Conservation (phyloP, 2,797 vertebrate species). For the Rhabdomys pumilio region DNA sequence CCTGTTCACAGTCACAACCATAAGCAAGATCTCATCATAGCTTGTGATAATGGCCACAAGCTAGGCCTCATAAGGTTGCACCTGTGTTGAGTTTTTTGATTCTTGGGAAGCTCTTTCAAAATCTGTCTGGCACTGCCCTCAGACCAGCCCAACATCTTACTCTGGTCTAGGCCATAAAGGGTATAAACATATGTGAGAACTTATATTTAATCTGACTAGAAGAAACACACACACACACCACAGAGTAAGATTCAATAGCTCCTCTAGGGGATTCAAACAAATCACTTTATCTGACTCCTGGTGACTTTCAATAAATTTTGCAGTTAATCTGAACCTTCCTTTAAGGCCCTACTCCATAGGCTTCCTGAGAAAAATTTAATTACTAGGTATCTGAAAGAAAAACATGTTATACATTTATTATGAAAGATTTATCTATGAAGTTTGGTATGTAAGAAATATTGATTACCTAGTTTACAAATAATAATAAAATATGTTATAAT, state of each 20-base stretch:
- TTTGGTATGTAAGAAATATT: background rate
- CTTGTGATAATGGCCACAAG: background rate
- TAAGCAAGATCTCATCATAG: background rate
- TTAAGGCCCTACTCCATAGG: background rate
- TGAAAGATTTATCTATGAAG: background rate
- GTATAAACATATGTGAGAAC: background rate
- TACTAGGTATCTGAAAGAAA: constrained; percentile 7
- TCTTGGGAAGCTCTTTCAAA: background rate
- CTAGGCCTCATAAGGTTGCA: background rate
- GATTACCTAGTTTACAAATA: background rate
- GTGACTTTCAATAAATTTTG: background rate
- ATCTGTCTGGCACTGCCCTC: background rate
- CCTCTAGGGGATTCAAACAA: background rate
- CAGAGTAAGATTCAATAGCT: background rate
- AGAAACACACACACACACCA: background rate
- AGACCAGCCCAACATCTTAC: background rate
- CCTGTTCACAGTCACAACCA: background rate
- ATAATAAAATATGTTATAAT: background rate
- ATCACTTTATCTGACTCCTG: background rate
- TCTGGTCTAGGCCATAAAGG: background rate
- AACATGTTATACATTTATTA: background rate
- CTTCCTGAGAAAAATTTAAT: constrained; percentile 1
- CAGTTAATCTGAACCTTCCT: background rate
- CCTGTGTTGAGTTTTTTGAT: background rate
- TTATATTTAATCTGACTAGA: background rate